Conservation (phyloP, 2,888 invertebrate genomes). For the Pterostichus niger region DNA sequence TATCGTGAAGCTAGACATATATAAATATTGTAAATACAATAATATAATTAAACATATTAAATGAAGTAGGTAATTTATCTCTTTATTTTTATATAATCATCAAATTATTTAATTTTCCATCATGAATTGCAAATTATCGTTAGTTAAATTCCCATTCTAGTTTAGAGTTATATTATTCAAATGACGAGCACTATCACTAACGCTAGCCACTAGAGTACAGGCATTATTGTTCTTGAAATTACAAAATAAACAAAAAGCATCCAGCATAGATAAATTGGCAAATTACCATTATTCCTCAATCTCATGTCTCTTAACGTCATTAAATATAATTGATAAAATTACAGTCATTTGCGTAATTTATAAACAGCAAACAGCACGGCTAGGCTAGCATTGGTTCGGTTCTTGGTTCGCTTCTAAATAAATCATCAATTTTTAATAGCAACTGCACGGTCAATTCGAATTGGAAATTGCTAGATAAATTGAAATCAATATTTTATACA, state of each 20-base stretch:
- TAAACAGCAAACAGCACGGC: background rate
- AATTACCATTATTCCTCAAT: slow-evolving; percentile 34
- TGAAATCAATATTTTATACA: background rate
- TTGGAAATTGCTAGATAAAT: slow-evolving; percentile 12
- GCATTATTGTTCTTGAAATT: slow-evolving; percentile 17
- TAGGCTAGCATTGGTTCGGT: no score
- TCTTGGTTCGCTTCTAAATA: background rate
- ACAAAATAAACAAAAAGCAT: slow-evolving; percentile 25
- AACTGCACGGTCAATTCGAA: background rate
- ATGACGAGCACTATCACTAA: background rate
- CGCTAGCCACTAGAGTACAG: no score
- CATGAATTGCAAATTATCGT: slow-evolving; percentile 13
- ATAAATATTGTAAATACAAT: no score
- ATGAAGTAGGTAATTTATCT: no score
- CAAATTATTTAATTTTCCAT: background rate
- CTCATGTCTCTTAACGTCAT: slow-evolving; percentile 40
- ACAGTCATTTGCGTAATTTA: slow-evolving; percentile 40
- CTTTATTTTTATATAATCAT: background rate
- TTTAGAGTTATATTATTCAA: background rate
- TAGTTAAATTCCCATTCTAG: background rate
- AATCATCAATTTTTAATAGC: slow-evolving; percentile 2
- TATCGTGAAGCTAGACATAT: no score
- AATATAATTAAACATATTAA: no score
- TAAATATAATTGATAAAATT: slow-evolving; percentile 48
- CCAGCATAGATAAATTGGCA: slow-evolving; percentile 36